Evolutionary conservation across 1,140 invertebrate genomes (phyloP), one percentile per base, ranked within the genome.

Genomic region (Pseudomyrmex cubaensis): DNA sequence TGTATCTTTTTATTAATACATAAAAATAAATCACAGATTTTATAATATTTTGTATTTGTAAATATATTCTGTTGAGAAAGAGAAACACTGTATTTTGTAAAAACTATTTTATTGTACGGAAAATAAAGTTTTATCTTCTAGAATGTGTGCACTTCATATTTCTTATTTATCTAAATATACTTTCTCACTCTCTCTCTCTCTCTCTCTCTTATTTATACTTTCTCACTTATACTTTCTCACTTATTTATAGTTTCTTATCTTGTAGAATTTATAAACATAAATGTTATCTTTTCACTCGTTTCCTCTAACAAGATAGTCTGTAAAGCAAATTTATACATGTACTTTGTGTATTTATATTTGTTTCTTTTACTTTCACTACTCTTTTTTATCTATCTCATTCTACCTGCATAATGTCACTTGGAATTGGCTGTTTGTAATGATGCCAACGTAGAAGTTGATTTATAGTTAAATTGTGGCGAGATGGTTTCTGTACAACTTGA

Each of bases 391-490:
- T 35, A 25, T 7, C 35, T 35, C 35, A 35, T 5, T 35, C 35
- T 89, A 93, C 93, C 77, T 92, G 75, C 13, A 93, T 64, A 61
- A 93, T 75, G 46, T 92, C 85, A 46, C 86, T 20, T 48, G 85
- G 77, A 82, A 93, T 83, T 62, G 93, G 92, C 63, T 85, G 76
- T 35, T 90, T 92, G 17, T 89, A 93, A 86, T 93, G 93, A 80
- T 93, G 85, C 93, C 93, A 93, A 44, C 85, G 69, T 50, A 87
- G 85, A 85, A 93, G 90, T 12, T 93, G 91, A 82, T 93, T 93
- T 46, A 93, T 93, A 13, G 92, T 92, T 48, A 93, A 83, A 85
- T 92, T 92, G 76, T 89, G 75, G 48, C 88, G 83, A 50, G 72
- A 0, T 46, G 75, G 4, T 66, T 91, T 66, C n/a, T 70, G 61